Conservation (phyloP, 2,113 vertebrate species). For the Choloepus hoffmanni region DNA sequence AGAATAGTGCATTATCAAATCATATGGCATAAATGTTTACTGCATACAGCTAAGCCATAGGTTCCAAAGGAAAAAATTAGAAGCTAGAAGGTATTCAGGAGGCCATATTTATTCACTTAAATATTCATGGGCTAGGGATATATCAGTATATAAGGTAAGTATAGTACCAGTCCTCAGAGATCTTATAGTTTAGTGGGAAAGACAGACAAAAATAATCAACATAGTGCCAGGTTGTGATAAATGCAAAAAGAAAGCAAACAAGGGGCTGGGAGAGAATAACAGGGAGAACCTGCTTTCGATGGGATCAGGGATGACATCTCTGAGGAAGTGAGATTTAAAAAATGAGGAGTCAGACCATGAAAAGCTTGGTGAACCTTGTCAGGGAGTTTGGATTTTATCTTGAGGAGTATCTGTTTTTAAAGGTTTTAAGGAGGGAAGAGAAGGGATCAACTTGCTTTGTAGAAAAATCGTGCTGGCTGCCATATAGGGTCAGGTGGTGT, state of each 20-base stretch:
- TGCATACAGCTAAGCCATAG: not conserved
- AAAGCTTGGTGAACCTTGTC: not conserved
- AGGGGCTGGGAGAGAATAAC: not conserved
- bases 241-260: not conserved
- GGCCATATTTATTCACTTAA: slow-evolving; percentile 18
- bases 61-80: not conserved
- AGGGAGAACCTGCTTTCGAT: not conserved
- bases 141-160: not conserved
- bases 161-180: not conserved
- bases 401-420: not conserved
- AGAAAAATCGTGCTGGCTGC: not conserved
- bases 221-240: not conserved
- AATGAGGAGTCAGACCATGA: not conserved
- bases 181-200: not conserved
- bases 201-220: not conserved
- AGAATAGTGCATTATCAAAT: not conserved
- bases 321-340: not conserved
- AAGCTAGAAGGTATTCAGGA: not conserved
- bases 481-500: not conserved
- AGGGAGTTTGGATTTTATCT: not conserved
- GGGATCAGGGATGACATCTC: not conserved
- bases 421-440: not conserved
- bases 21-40: not conserved
- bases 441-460: not conserved
- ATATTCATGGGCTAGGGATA: not conserved